Evolutionary conservation across 1,140 invertebrate species (phyloP).

Genomic region (Sipha flava): DNA sequence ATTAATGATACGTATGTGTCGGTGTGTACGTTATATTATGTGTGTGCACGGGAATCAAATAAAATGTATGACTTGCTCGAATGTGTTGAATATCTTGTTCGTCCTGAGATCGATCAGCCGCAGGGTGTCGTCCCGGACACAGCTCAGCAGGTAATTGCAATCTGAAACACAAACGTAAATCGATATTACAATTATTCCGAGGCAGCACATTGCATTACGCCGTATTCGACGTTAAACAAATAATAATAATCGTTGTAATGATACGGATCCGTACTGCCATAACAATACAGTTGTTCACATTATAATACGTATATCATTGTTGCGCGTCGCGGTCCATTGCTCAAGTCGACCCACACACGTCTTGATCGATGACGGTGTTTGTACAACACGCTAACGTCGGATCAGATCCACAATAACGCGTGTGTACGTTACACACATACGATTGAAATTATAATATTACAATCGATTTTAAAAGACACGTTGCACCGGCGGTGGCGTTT

Average conservation of each 20-base stretch:
- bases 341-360: neutral
- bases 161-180: slow-evolving; percentile 54
- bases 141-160: slow-evolving; percentile 78
- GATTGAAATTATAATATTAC: no score
- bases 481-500: no score
- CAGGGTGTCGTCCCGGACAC: slow-evolving; percentile 88
- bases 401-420: no score
- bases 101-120: slow-evolving; percentile 88
- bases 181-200: neutral
- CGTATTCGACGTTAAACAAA: no score
- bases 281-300: neutral
- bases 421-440: no score
- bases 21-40: no score
- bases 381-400: no score
- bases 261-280: no score
- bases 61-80: slow-evolving; percentile 61
- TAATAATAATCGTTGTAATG: no score
- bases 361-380: no score
- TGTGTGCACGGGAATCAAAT: no score
- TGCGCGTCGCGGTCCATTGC: neutral
- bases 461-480: no score
- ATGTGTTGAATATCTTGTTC: slow-evolving; percentile 82
- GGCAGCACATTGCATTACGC: neutral
- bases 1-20: neutral
- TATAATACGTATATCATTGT: neutral